Conservation (phyloP, 2,113 vertebrate genomes). For the Tonatia bakeri region DNA sequence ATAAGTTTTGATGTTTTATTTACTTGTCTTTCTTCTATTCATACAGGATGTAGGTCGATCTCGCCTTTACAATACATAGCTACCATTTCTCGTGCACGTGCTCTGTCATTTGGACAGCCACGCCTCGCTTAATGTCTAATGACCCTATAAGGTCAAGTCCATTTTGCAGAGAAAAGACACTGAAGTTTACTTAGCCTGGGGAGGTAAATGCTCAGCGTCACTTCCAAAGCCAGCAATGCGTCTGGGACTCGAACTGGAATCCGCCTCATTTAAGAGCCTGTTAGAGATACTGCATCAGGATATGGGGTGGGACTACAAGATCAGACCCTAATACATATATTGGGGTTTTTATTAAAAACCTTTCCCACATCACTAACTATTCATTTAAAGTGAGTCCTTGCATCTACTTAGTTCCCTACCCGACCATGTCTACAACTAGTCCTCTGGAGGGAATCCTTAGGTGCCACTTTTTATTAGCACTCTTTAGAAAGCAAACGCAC, state of each 20-base stretch:
- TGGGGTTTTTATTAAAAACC: not conserved
- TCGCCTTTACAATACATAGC: not conserved
- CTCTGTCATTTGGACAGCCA: not conserved
- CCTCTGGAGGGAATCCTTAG: not conserved
- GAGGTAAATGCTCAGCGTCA: not conserved
- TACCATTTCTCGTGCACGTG: no score
- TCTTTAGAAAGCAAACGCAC: not conserved
- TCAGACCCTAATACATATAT: not conserved
- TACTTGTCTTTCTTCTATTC: not conserved
- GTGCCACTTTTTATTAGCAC: not conserved
- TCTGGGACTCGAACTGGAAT: not conserved
- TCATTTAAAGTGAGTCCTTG: not conserved
- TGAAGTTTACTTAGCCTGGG: no score
- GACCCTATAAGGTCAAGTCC: not conserved
- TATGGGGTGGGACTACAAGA: not conserved
- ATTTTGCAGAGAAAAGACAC: not conserved
- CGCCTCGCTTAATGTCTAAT: rapidly evolving
- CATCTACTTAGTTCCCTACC: not conserved
- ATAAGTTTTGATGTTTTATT: not conserved
- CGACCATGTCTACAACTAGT: not conserved
- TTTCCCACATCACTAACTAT: not conserved
- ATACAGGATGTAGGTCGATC: not conserved
- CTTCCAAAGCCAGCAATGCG: not conserved
- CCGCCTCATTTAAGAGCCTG: not conserved
- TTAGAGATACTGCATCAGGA: not conserved